Base-by-base conservation (phyloP, 2,797 vertebrate genomes). In the Falco biarmicus region DNA sequence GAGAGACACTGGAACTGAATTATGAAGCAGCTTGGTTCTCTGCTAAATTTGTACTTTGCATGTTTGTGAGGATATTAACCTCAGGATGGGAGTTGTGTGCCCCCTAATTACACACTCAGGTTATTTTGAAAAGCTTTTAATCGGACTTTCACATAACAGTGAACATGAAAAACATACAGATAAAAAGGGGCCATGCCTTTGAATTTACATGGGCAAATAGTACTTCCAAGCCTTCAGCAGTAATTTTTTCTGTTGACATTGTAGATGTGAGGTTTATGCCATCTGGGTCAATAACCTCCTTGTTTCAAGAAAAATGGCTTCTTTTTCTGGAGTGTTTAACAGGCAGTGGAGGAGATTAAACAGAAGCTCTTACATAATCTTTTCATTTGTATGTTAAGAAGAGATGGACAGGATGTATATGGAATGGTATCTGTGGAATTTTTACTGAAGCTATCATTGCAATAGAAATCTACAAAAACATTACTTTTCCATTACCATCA, bases 61-160 rank as follows among this genome's bases (percentile, higher is more conserved):
- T 97, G 97, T 95, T 94, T 90, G 80, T 68, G 84, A 97, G 70
- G 70, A 84, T 96, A 96, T 96, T 97, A 97, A 97, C 95, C 97
- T 82, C 84, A 84, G 75, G 57, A 92, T 97, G 68, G 87, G 93
- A 77, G 85, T 69, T 90, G 74, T 86, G 89, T 91, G 97, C 93
- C 69, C 93, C 96, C 89, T 97, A 97, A 97, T 96, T 97, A 97
- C 92, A 96, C 92, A 97, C 93, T 82, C 80, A 97, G 61, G 84
- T 92, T 97, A 93, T 95, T 96, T 90, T 97, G 96, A 96, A 97
- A 97, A 96, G 91, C 96, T 97, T 97, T 97, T 97, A 97, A 97
- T 98, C 81, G 85, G 89, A 94, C 96, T 95, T 77, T 97, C 88
- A 93, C 75, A 93, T 94, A 95, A 89, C 48, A 97, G 43, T 91